A percentile compares a stretch with the other conserved stretches of the same genome.
Evolutionary conservation across 1,140 invertebrate species (phyloP).

Genomic region (Drosophila simulans): DNA sequence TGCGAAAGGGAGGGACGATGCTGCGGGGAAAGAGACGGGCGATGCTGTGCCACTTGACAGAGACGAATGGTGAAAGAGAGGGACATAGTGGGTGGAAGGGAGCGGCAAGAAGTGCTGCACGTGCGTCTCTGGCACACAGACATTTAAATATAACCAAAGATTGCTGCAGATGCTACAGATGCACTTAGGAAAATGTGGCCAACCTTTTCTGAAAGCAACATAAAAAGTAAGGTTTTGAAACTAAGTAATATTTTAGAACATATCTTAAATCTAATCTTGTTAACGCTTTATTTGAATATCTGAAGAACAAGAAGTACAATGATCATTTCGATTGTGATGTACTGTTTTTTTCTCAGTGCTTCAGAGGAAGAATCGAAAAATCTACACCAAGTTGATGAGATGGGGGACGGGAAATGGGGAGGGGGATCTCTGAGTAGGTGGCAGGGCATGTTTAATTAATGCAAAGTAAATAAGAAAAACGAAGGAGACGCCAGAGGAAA

Average conservation of each 20-base stretch:
- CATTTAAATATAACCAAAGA: conserved; percentile 80
- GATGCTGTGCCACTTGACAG: conserved; percentile 78
- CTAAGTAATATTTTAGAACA: too few species aligned
- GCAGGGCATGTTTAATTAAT: conserved; percentile 80
- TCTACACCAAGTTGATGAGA: conserved; percentile 45
- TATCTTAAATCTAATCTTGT: too few species aligned
- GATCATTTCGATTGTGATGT: too few species aligned
- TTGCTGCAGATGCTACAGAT: conserved; percentile 71
- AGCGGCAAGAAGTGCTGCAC: conserved; percentile 47
- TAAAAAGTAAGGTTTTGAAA: neutral
- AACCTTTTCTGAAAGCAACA: neutral
- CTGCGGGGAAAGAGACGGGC: conserved; percentile 16
- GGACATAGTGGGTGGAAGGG: neutral
- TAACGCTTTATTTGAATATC: too few species aligned
- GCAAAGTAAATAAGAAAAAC: conserved; percentile 79
- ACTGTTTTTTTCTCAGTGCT: neutral
- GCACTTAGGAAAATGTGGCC: conserved; percentile 7
- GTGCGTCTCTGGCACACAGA: conserved; percentile 73
- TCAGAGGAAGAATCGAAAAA: conserved; percentile 57
- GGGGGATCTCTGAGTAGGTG: conserved; percentile 48
- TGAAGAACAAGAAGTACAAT: too few species aligned
- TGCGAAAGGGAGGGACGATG: neutral
- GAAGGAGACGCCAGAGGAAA: conserved; percentile 42
- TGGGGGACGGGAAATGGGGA: neutral
- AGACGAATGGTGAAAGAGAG: conserved; percentile 65